These are phyloP conservation scores for Caenorhabditis auriculariae DNA, from an alignment of 2,888 invertebrate genomes.

Conservation along the genomic window DNA sequence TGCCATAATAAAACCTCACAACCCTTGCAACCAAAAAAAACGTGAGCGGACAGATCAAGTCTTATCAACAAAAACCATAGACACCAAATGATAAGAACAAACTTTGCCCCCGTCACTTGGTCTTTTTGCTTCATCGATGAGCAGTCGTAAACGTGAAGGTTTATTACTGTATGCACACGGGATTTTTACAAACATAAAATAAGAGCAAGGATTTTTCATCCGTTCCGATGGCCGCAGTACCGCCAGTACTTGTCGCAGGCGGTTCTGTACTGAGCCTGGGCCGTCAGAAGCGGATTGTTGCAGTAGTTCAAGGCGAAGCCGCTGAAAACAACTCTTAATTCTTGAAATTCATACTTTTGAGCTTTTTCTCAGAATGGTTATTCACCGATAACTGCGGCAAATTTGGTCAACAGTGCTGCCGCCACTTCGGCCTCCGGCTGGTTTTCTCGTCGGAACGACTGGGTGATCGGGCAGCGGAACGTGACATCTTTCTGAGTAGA, in stretches of 20 bases:
- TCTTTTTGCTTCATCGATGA: too few species aligned
- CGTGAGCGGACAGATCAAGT: too few species aligned
- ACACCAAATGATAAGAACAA: too few species aligned
- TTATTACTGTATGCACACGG: too few species aligned
- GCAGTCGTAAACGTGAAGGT: too few species aligned
- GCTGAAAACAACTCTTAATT: slow-evolving; percentile 19
- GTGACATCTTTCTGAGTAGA: slow-evolving; percentile 56
- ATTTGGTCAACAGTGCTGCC: slow-evolving; percentile 27
- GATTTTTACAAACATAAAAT: too few species aligned
- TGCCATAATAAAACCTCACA: too few species aligned
- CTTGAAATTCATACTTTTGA: too few species aligned
- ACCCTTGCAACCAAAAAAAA: too few species aligned
- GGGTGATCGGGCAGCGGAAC: slow-evolving; percentile 56
- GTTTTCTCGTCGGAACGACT: slow-evolving; percentile 46
- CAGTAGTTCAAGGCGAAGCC: slow-evolving; percentile 54
- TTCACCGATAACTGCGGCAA: slow-evolving; percentile 34
- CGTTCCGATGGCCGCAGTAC: slow-evolving; percentile 41
- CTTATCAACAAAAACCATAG: too few species aligned
- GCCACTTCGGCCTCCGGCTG: slow-evolving; percentile 14
- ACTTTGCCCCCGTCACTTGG: too few species aligned
- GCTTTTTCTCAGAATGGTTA: background rate
- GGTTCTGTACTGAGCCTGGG: slow-evolving; percentile 45
- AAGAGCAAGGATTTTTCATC: too few species aligned
- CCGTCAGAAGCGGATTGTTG: slow-evolving; percentile 48
- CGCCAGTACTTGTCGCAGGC: slow-evolving; percentile 57